Evolutionary conservation across 2,888 invertebrate genomes (phyloP).

Genomic region (Drosophila demipolita): DNA sequence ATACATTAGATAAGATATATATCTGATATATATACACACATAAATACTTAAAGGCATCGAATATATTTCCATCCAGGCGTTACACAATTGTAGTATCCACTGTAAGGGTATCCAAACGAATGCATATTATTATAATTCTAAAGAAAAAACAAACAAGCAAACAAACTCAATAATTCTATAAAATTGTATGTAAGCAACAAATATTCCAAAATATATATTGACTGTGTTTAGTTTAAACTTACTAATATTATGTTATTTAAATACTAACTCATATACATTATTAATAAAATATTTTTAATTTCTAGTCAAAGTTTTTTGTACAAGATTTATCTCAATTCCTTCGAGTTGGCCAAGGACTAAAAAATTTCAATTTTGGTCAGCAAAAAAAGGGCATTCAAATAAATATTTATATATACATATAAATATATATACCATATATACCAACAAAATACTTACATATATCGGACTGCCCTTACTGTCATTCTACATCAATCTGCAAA

Average conservation of each 20-base stretch:
- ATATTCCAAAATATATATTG: conserved; percentile 80
- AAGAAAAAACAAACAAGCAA: conserved; percentile 14
- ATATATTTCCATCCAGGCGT: conserved; percentile 4
- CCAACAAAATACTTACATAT: conserved; percentile 10
- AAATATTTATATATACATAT: conserved; percentile 16
- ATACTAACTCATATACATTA: conserved; percentile 46
- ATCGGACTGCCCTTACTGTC: conserved; percentile 25
- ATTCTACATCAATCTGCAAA: conserved; percentile 20
- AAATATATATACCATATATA: conserved; percentile 15
- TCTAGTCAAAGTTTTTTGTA: conserved; percentile 70
- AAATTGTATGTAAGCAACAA: conserved; percentile 47
- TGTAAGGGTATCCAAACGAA: conserved; percentile 19
- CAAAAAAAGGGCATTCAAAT: conserved; percentile 36
- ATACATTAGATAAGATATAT: background rate
- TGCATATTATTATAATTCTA: conserved; percentile 30
- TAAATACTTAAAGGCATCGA: background rate
- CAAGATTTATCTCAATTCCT: conserved; percentile 31
- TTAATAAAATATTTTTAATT: conserved; percentile 57
- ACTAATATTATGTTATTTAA: conserved; percentile 74
- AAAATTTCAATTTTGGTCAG: background rate
- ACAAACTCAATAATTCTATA: conserved; percentile 41
- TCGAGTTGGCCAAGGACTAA: conserved; percentile 24
- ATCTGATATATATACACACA: background rate
- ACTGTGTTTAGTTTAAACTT: conserved; percentile 77
- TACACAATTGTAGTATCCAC: background rate